Evolutionary conservation across 1,140 invertebrate genomes (phyloP).

Genomic region (Drosophila teissieri): DNA sequence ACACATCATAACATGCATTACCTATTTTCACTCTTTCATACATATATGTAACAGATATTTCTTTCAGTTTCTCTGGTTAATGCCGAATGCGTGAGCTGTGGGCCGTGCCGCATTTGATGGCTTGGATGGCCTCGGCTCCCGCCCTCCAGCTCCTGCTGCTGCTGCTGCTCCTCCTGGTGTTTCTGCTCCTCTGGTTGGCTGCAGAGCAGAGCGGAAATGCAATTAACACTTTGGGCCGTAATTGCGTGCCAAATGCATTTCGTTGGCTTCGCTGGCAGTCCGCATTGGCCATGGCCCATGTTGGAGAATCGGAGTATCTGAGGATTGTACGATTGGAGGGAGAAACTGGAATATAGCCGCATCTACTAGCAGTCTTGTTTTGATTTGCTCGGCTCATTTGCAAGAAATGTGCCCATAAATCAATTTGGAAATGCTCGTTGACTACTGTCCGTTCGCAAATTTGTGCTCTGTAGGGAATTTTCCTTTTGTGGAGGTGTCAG

Average conservation of each 20-base stretch:
- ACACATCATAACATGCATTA: too few species aligned
- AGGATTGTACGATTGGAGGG: not conserved
- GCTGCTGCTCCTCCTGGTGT: slow-evolving; percentile 8
- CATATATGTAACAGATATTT: not conserved
- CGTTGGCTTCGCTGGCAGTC: slow-evolving; percentile 43
- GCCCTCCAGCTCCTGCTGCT: slow-evolving; percentile 14
- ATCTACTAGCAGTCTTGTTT: slow-evolving; percentile 56
- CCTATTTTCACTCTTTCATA: too few species aligned
- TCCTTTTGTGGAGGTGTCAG: slow-evolving; percentile 2
- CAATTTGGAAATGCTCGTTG: slow-evolving; percentile 41
- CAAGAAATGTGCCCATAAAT: slow-evolving; percentile 72
- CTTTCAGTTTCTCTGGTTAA: slow-evolving; percentile 46
- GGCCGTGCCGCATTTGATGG: slow-evolving; percentile 64
- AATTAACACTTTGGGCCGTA: slow-evolving; percentile 82
- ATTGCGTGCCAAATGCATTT: slow-evolving; percentile 82
- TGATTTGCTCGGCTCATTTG: slow-evolving; percentile 77
- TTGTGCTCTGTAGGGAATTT: not conserved
- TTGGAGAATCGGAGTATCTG: not conserved
- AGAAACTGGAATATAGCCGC: slow-evolving; percentile 16
- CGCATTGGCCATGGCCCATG: slow-evolving; percentile 11
- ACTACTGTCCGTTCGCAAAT: slow-evolving; percentile 3
- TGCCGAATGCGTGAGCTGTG: slow-evolving; percentile 79
- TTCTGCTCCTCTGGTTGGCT: slow-evolving; percentile 24
- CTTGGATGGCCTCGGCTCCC: slow-evolving; percentile 55
- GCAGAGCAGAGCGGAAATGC: slow-evolving; percentile 64